These are phyloP conservation scores for Ctenosaura bakeri DNA, from an alignment of 2,797 vertebrate species.

Conservation along the genomic window DNA sequence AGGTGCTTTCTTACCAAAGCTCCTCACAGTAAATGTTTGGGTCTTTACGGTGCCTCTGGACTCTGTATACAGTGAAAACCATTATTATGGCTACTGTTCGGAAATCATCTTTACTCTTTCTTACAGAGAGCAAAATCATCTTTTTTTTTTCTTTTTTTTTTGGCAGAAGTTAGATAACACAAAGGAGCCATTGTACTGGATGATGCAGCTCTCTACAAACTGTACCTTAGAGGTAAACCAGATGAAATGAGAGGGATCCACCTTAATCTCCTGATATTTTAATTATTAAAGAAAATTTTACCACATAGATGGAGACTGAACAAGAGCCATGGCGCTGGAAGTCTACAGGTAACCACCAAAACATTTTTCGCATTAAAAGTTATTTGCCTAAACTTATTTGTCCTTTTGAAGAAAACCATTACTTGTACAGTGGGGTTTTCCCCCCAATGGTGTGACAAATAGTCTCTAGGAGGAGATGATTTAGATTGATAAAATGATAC, in stretches of 20 bases:
- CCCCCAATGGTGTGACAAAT: no score
- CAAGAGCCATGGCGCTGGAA: no score
- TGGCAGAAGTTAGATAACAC: not conserved
- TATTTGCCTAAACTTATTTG: no score
- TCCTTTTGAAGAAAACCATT: no score
- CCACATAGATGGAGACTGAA: not conserved
- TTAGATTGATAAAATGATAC: not conserved
- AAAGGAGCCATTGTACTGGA: not conserved
- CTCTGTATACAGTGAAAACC: not conserved
- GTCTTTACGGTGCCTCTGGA: not conserved
- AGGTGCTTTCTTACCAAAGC: not conserved
- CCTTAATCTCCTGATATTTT: no score
- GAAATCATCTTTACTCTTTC: no score
- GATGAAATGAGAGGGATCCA: not conserved
- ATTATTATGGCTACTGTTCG: not conserved
- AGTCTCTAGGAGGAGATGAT: not conserved
- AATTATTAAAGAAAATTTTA: no score
- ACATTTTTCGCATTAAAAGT: not conserved
- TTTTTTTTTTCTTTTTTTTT: not conserved
- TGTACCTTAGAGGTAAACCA: not conserved
- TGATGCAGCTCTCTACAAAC: not conserved
- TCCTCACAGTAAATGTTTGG: not conserved
- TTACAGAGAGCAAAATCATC: no score
- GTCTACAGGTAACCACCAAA: no score
- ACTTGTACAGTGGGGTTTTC: no score